Percentiles rank a stretch among this genome's conserved stretches.
These are phyloP conservation scores for Pseudolycoriella hygida DNA, from an alignment of 2,888 invertebrate genomes.

Conservation along the genomic window DNA sequence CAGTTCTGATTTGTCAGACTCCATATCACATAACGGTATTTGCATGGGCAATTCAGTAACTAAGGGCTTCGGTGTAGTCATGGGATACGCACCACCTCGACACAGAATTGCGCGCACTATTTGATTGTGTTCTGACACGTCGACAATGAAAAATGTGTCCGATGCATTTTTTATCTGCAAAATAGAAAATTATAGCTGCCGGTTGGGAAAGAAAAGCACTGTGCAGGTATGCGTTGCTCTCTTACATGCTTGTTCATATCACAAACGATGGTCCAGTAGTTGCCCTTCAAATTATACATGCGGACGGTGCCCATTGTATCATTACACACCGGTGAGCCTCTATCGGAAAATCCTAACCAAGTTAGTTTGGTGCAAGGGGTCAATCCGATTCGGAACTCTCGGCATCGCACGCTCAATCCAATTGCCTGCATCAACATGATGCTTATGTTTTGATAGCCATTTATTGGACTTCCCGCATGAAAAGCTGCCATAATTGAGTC, in stretches of 20 bases:
- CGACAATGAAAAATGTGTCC: constrained; percentile 58
- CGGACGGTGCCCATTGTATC: constrained; percentile 64
- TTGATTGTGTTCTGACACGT: constrained; percentile 61
- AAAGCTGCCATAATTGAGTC: constrained; percentile 41
- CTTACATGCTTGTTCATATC: constrained; percentile 53
- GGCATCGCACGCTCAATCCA: constrained; percentile 29
- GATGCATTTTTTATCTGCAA: constrained; percentile 42
- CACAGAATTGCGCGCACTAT: constrained; percentile 70
- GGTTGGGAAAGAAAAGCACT: background rate
- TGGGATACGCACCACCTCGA: constrained; percentile 74
- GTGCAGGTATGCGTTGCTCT: too few species aligned
- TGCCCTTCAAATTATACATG: constrained; percentile 47
- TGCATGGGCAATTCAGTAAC: constrained; percentile 55
- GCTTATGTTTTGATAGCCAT: constrained; percentile 34
- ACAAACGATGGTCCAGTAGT: constrained; percentile 66
- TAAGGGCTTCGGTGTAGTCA: constrained; percentile 71
- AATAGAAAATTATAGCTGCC: background rate
- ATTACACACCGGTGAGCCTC: constrained; percentile 56
- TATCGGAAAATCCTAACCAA: constrained; percentile 70
- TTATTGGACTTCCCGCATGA: constrained; percentile 37
- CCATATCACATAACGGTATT: constrained; percentile 60
- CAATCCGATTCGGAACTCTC: constrained; percentile 42
- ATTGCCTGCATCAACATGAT: constrained; percentile 34
- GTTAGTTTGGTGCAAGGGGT: constrained; percentile 44
- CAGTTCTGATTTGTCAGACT: constrained; percentile 60